Percentiles rank a stretch among this genome's conserved stretches.
These are phyloP conservation scores for Lepidurus couesii DNA, from an alignment of 1,140 invertebrate genomes.

Conservation along the genomic window DNA sequence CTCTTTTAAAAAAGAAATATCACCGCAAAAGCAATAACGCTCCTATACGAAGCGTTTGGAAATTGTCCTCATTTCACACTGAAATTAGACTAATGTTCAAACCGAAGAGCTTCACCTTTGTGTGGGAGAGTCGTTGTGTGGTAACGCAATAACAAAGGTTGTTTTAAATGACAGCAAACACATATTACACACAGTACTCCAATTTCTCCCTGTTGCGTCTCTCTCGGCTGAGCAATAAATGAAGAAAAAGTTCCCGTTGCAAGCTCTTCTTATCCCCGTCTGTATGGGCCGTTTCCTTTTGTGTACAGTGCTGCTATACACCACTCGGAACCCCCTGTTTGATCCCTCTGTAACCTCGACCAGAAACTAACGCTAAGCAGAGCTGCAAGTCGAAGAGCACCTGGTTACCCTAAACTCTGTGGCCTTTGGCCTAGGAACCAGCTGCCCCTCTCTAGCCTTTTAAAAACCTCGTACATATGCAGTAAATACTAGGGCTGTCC, in stretches of 20 bases:
- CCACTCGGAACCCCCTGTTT: not conserved
- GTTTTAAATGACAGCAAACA: not conserved
- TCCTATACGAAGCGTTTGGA: too few relatives aligned
- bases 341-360: not conserved
- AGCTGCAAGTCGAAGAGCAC: conserved; percentile 11
- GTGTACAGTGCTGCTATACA: not conserved
- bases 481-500: not conserved
- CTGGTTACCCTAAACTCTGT: not conserved
- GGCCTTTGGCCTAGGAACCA: conserved; percentile 16
- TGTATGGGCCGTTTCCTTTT: too few relatives aligned
- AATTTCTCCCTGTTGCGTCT: not conserved
- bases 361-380: not conserved
- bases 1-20: too few relatives aligned
- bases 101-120: too few relatives aligned
- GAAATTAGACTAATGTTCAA: too few relatives aligned
- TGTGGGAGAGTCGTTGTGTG: too few relatives aligned
- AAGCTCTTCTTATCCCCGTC: not conserved
- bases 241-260: not conserved
- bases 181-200: not conserved
- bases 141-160: too few relatives aligned
- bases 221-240: not conserved
- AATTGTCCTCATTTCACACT: too few relatives aligned
- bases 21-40: too few relatives aligned
- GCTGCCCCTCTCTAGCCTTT: not conserved
- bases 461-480: not conserved